Percentiles rank a stretch among this genome's conserved stretches.
Conservation (phyloP, 2,113 vertebrate genomes). For the Stictonetta naevosa region DNA sequence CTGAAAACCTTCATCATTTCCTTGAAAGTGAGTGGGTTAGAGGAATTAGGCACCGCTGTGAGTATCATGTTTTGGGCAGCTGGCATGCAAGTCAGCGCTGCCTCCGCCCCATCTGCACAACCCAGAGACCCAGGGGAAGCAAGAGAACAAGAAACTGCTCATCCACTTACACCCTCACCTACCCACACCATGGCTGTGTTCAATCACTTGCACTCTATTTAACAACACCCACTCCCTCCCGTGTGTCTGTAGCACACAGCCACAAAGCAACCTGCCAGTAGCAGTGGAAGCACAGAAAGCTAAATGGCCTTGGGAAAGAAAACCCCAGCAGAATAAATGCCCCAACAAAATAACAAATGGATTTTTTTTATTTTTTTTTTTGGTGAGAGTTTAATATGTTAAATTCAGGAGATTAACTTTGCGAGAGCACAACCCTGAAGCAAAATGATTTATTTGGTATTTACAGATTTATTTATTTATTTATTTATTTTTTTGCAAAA, state of each 20-base stretch:
- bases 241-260: neutral
- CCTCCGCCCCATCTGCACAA: neutral
- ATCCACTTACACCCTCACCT: neutral
- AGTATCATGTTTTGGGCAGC: constrained; percentile 51
- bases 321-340: neutral
- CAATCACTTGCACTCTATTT: neutral
- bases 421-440: neutral
- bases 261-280: neutral
- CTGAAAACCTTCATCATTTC: constrained; percentile 4
- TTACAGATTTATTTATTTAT: neutral
- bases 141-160: neutral
- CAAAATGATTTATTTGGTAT: constrained; percentile 43
- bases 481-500: constrained; percentile 9
- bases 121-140: neutral
- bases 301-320: neutral
- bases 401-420: neutral
- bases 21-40: constrained; percentile 12
- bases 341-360: neutral
- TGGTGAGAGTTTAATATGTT: neutral
- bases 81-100: neutral
- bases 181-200: neutral
- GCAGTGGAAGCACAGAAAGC: neutral
- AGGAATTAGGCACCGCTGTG: neutral
- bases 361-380: neutral
- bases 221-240: neutral